These are phyloP conservation scores for Mustela lutreola DNA, from an alignment of 2,113 vertebrate genomes.

Conservation along the genomic window DNA sequence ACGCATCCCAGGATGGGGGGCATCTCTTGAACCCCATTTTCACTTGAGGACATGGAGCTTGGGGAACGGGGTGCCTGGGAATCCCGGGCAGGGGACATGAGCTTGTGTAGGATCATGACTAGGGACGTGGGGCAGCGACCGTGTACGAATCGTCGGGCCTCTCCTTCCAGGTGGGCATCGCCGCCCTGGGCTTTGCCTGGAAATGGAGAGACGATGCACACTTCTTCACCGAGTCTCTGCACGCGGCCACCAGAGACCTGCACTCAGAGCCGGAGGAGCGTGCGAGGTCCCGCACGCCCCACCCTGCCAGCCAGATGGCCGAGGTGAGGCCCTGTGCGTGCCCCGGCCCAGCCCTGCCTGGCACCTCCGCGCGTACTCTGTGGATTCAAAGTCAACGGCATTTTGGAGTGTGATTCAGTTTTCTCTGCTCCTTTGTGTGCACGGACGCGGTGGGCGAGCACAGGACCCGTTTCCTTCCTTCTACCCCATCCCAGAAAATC, in stretches of 20 bases:
- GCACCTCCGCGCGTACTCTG: not conserved
- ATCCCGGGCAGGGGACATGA: too few species aligned
- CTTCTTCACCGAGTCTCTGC: slow-evolving; percentile 75
- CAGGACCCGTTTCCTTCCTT: not conserved
- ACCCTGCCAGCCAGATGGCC: slow-evolving; percentile 57
- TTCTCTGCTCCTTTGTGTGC: not conserved
- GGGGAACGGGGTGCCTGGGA: accelerated
- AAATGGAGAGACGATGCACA: slow-evolving; percentile 72
- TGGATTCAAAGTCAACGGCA: not conserved
- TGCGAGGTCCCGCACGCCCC: not conserved
- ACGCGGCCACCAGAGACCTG: slow-evolving; percentile 64
- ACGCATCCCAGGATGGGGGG: too few species aligned
- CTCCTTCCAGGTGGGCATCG: slow-evolving; percentile 85
- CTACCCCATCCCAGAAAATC: not conserved
- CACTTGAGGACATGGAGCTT: not conserved
- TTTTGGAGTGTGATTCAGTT: not conserved
- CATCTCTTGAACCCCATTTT: not conserved
- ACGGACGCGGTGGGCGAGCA: accelerated
- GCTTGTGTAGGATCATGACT: accelerated
- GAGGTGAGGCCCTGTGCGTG: slow-evolving; percentile 76
- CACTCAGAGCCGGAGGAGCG: not conserved
- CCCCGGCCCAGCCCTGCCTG: accelerated
- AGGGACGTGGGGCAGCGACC: accelerated
- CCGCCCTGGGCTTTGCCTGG: slow-evolving; percentile 84
- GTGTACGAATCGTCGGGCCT: accelerated